Evolutionary conservation across 2,797 vertebrate genomes (phyloP).

Genomic region (Rhinatrema bivittatum): DNA sequence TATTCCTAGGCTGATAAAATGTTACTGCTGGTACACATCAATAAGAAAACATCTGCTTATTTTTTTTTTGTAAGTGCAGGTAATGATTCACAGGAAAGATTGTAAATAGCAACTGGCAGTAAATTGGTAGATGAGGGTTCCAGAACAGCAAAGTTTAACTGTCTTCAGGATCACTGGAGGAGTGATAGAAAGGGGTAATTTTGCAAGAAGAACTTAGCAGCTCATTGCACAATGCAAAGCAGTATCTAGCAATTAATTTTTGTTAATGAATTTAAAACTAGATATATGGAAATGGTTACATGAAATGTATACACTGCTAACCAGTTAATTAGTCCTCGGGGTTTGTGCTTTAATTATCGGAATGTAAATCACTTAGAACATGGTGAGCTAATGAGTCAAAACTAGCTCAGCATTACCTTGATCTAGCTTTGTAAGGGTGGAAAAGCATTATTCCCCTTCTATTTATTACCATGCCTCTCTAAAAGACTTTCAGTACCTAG

Average conservation of each 20-base stretch:
- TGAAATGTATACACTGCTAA: constrained; percentile 59
- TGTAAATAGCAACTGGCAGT: constrained; percentile 11
- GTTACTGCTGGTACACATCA: background rate
- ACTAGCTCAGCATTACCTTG: constrained; percentile 24
- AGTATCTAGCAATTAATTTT: constrained; percentile 52
- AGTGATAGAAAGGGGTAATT: constrained; percentile 43
- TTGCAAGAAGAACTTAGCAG: constrained; percentile 24
- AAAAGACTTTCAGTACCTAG: no score
- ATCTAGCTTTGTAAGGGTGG: constrained; percentile 10
- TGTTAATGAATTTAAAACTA: constrained; percentile 63
- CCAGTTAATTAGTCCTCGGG: constrained; percentile 61
- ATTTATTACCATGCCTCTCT: no score
- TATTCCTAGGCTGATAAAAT: constrained; percentile 15
- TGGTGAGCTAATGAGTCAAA: constrained; percentile 49
- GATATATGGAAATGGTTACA: constrained; percentile 53
- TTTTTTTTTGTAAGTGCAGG: constrained; percentile 28
- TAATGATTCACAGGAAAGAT: constrained; percentile 22
- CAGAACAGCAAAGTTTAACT: constrained; percentile 28
- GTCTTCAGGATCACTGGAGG: constrained; percentile 16
- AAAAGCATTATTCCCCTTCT: no score
- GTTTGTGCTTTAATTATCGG: constrained; percentile 51
- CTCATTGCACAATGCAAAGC: constrained; percentile 22
- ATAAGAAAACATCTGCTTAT: constrained; percentile 16
- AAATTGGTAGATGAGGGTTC: constrained; percentile 18
- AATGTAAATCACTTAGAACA: constrained; percentile 52